These are phyloP conservation scores for Epinotia nisella DNA, from an alignment of 2,888 invertebrate genomes.

Conservation along the genomic window DNA sequence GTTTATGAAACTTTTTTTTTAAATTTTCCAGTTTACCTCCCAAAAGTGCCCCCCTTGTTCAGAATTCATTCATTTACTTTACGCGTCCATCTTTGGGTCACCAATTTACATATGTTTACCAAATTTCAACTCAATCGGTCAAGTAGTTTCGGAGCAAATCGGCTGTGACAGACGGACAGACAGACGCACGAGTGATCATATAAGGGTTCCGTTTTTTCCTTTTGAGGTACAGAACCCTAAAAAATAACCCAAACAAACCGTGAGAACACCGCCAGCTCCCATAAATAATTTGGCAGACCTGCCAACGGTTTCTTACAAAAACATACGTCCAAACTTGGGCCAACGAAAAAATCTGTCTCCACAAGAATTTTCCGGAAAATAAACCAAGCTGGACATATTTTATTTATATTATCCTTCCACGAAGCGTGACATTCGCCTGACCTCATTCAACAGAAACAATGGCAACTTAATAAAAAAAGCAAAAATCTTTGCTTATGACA, in stretches of 20 bases:
- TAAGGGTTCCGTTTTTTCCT: no score
- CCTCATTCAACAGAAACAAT: slow-evolving; percentile 34
- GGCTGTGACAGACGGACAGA: no score
- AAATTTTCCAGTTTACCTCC: no score
- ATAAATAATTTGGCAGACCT: slow-evolving; percentile 11
- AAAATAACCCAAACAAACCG: neutral
- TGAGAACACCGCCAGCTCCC: slow-evolving; percentile 1
- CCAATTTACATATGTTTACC: no score
- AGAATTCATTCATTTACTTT: no score
- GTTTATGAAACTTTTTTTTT: no score
- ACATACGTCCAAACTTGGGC: slow-evolving; percentile 22
- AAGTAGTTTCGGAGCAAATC: no score
- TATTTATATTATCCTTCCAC: slow-evolving; percentile 12
- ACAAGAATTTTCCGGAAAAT: slow-evolving; percentile 9
- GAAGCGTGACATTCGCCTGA: slow-evolving; percentile 17
- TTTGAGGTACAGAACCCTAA: no score
- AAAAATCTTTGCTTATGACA: slow-evolving; percentile 49
- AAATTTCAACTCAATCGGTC: no score
- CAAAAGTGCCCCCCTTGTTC: no score
- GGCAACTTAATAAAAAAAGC: slow-evolving; percentile 29
- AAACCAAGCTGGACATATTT: slow-evolving; percentile 12
- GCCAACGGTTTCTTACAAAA: slow-evolving; percentile 17
- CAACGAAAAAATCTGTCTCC: slow-evolving; percentile 17
- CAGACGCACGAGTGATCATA: no score
- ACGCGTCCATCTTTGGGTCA: no score